Percentiles rank a stretch among this genome's conserved stretches.
These are phyloP conservation scores for Antennarius striatus DNA, from an alignment of 2,113 vertebrate genomes.

Conservation along the genomic window DNA sequence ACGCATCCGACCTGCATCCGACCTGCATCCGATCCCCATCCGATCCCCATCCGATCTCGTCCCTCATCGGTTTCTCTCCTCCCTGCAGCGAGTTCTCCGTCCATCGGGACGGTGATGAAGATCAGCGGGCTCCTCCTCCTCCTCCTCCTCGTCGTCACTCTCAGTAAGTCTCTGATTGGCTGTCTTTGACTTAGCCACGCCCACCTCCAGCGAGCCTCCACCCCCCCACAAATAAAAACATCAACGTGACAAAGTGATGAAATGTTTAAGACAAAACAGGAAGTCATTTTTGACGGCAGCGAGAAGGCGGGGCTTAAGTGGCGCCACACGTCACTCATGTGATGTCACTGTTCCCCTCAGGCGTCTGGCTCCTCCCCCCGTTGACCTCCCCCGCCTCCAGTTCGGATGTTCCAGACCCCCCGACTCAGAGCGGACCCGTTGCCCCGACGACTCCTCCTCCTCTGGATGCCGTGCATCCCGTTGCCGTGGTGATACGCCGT, in stretches of 20 bases:
- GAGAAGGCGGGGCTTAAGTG: no score
- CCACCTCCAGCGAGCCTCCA: no score
- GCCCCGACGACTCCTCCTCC: constrained; percentile 1
- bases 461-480: constrained; percentile 20
- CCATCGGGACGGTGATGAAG: neutral
- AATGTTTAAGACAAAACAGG: no score
- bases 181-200: no score
- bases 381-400: constrained; percentile 32
- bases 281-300: no score
- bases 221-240: no score
- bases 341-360: constrained; percentile 40
- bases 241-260: no score
- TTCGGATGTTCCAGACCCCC: constrained; percentile 17
- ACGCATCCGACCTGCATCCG: neutral
- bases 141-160: neutral
- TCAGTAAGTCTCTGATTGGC: neutral
- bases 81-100: neutral
- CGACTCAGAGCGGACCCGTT: constrained; percentile 4
- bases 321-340: neutral
- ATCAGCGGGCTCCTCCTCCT: neutral
- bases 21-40: no score
- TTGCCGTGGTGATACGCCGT: constrained; percentile 48
- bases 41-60: no score
- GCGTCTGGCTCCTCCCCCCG: constrained; percentile 59
- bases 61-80: neutral